Base-by-base conservation (phyloP, 2,888 invertebrate species). In the Cactoblastis cactorum region DNA sequence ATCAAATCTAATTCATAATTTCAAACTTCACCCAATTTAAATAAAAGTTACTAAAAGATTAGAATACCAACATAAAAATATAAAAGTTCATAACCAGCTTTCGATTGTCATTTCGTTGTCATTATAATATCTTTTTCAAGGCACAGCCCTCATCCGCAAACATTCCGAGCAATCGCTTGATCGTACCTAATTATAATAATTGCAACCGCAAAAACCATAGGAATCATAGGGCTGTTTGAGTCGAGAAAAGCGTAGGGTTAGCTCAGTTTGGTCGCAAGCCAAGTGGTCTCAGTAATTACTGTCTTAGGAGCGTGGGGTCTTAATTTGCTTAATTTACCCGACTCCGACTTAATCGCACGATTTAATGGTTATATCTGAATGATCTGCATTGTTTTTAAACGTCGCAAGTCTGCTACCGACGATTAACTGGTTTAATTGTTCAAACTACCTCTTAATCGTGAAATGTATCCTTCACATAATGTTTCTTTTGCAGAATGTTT, bases 301-400 rank as follows among this genome's bases (percentile, higher is more conserved):
- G 77, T 78, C 82, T 79, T 84, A 82, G 79, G 78, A 80, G 75
- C 74, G n/a, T n/a, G 67, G 69, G 69, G 75, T 85, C 86, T 85
- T 86, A 85, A 89, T 88, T 88, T 85, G 83, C 83, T 82, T 86
- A 87, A 89, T 88, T 85, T 82, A 77, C 80, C 77, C 77, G 67
- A 76, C 71, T 74, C 74, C 73, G 70, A 78, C 79, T 82, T 82
- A 84, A 83, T 83, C 83, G 78, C 69, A 67, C 77, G 74, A 75
- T 82, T 84, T 83, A 88, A 85, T 85, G 80, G 83, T 74, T 43
- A 77, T 79, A 80, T 83, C 77, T 78, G 82, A 84, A 83, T 79
- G 81, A 84, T 76, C 76, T 73, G 79, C 81, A 83, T 84, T 84
- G 82, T 84, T 83, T 80, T 75, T 74, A 74, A 77, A 74, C 72